Base-by-base conservation (phyloP, 2,888 invertebrate genomes). In the Luperina nickerlii region DNA sequence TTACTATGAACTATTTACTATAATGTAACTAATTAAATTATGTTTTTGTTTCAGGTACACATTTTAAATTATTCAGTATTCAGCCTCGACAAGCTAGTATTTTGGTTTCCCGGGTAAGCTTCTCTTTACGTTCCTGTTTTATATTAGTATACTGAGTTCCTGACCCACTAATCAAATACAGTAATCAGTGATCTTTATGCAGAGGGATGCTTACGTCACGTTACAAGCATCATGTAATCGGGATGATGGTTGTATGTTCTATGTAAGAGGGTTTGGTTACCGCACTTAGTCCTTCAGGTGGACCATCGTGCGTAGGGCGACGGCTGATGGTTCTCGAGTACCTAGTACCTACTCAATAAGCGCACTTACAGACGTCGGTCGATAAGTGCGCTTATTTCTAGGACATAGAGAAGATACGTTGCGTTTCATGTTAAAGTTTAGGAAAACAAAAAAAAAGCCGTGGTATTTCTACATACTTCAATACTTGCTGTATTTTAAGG, bases 41-140 rank as follows among this genome's bases (percentile, higher is more conserved):
- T 68, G 0, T 63, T 63, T 66, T 68, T 48, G 62, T 80, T 80
- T 57, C 79, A 79, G 79, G 80, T 81, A 70, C 18, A 57, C 2
- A 48, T 63, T 79, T 38, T 13, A 13, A 42, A 42, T 38, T 13
- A 45, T 54, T 62, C 32, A 32, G n/a, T 13, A 18, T 7, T 27
- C 4, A 5, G 8, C 63, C 0, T 15, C 9, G 9, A 4, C 18
- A 57, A 15, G 13, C n/a, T 6, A 9, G 32, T 13, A 7, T 38
- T 4, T 1, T 32, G 0, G 1, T 8, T 18, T 4, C 13, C 7
- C 13, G 32, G 60, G 79, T 67, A 78, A 72, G 78, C 2, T 76
- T 24, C 20, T 60, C 18, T 60, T 13, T 5, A 42, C 8, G 7
- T 45, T n/a, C 42, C 18, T 15, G 7, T 15, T 24, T 6, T 20